Conservation (phyloP, 2,797 vertebrate species). For the Geotrypetes seraphini region DNA sequence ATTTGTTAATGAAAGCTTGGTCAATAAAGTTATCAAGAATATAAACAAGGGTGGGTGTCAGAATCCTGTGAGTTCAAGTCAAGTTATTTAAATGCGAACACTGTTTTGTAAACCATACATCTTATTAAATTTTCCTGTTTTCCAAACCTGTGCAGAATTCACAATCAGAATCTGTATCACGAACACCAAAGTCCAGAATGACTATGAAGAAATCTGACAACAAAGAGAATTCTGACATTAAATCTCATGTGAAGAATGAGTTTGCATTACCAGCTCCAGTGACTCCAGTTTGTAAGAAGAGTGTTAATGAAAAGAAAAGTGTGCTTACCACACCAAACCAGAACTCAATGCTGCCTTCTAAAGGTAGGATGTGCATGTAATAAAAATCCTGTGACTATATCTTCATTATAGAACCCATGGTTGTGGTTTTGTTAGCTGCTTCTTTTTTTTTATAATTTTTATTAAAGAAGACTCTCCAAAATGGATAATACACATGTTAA, state of each 20-base stretch:
- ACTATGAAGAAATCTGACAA: constrained; percentile 46
- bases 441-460: no score
- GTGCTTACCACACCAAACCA: constrained; percentile 45
- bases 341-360: constrained; percentile 26
- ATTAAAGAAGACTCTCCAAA: no score
- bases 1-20: no score
- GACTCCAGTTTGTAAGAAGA: constrained; percentile 58
- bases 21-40: no score
- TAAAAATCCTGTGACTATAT: background rate
- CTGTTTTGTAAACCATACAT: no score
- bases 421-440: no score
- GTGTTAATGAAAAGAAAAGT: constrained; percentile 37
- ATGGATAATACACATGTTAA: no score
- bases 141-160: constrained; percentile 18
- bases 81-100: no score
- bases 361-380: constrained; percentile 47
- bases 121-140: no score
- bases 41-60: no score
- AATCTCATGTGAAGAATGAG: constrained; percentile 33
- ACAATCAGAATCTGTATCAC: constrained; percentile 31
- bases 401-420: no score
- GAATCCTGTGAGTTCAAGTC: no score
- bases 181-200: constrained; percentile 32
- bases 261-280: constrained; percentile 64
- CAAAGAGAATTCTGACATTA: constrained; percentile 66